These are phyloP conservation scores for Pyrgilauda ruficollis DNA, from an alignment of 2,113 vertebrate genomes.

Conservation along the genomic window DNA sequence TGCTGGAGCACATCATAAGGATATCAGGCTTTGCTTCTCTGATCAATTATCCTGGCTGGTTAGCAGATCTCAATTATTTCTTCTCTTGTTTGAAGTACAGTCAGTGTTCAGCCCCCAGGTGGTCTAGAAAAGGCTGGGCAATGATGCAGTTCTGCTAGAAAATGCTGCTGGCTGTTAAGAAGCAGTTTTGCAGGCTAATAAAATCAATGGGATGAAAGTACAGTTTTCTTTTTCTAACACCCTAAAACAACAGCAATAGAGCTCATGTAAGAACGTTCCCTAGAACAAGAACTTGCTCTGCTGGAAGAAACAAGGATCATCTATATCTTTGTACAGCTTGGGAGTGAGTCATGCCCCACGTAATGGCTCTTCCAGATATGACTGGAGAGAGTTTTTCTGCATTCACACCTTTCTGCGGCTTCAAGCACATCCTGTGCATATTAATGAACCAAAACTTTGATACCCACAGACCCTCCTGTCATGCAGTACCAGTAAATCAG, in stretches of 20 bases:
- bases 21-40: not conserved
- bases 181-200: not conserved
- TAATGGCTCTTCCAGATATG: not conserved
- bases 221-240: not conserved
- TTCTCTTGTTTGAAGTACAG: not conserved
- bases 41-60: not conserved
- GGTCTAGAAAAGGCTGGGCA: not conserved
- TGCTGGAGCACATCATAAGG: not conserved
- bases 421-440: not conserved
- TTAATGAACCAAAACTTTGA: not conserved
- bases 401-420: not conserved
- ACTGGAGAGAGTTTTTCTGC: not conserved
- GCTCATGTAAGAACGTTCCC: not conserved
- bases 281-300: not conserved
- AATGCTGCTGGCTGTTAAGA: not conserved
- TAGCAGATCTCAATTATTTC: not conserved
- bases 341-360: not conserved
- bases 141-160: not conserved
- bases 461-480: not conserved
- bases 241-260: not conserved
- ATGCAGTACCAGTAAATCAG: not conserved
- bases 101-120: not conserved
- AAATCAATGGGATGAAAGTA: not conserved
- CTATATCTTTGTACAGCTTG: not conserved
- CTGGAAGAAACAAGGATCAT: not conserved